Evolutionary conservation across 37 sponge, comb jelly and placozoan species (phyloP), one percentile per base, ranked within the genome.

Genomic region (Diacarnus erythraeanus): DNA sequence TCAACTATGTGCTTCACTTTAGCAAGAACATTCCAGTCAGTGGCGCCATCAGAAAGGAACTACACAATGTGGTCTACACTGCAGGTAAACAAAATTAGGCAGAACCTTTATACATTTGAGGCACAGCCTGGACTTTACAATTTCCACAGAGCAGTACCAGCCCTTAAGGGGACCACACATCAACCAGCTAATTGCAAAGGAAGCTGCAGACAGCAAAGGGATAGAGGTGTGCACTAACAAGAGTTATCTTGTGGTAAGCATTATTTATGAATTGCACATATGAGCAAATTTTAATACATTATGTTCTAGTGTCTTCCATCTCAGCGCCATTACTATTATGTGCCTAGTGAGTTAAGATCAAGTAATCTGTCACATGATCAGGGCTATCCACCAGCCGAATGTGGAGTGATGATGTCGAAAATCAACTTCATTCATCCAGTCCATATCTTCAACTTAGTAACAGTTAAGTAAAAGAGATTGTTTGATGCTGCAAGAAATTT

Each of bases 341-440:
- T 84, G 63, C 73, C 85, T 31, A 12, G 69, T 38, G 66, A 76
- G 56, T 65, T 67, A 26, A 33, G 42, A 51, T 80, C 80, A 71
- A 2, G 40, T 58, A 71, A 80, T 59, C 2, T 38, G 38, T 36
- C 75, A 51, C 64, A 42, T 54, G 31, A 43, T 26, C 42, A 40
- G 77, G 38, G 34, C 66, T 43, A 6, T 43, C 54, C 37, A 51
- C 60, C 77, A 27, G 35, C 42, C 0, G 73, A 78, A 22, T 78
- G 78, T 73, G 88, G 84, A n/a, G 80, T 59, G 20, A 36, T 70
- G 38, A 43, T 89, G 66, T 69, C 80, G 26, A 84, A 84, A 61
- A 72, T 90, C 20, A 74, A 73, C 2, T 90, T 90, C 74, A 42
- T 81, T 35, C 83, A 81, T 27, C 83, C 91, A 23, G 70, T 37